Percentiles rank a stretch among this genome's conserved stretches.
Conservation (phyloP, 2,113 vertebrate genomes). For the Suncus etruscus region DNA sequence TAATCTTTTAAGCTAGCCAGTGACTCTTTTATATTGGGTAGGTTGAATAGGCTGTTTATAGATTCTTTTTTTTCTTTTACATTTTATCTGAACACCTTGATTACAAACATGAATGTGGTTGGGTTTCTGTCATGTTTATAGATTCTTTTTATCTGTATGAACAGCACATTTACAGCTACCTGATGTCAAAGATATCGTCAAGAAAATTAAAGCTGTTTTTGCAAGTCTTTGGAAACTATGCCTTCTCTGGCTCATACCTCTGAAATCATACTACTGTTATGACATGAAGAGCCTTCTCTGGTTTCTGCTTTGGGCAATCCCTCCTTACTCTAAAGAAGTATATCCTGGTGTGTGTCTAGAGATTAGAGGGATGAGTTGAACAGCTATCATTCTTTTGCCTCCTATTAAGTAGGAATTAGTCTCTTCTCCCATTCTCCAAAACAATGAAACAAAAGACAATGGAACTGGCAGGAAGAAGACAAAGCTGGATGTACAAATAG, state of each 20-base stretch:
- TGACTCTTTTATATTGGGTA: slow-evolving; percentile 49
- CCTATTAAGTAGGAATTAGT: not conserved
- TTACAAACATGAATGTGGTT: too few species aligned
- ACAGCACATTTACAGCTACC: not conserved
- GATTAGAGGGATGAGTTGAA: not conserved
- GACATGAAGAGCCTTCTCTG: slow-evolving; percentile 1
- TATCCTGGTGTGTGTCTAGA: not conserved
- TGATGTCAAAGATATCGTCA: not conserved
- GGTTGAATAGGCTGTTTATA: not conserved
- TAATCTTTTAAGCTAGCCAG: slow-evolving; percentile 8
- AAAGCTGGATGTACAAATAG: not conserved
- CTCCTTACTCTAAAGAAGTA: not conserved
- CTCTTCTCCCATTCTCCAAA: slow-evolving; percentile 1
- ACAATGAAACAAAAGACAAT: slow-evolving; percentile 29
- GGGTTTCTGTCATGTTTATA: too few species aligned
- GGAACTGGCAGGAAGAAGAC: not conserved
- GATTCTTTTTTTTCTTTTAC: not conserved
- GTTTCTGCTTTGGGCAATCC: not conserved
- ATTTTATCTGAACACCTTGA: too few species aligned
- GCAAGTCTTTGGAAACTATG: not conserved
- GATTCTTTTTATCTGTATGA: not conserved
- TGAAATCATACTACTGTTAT: slow-evolving; percentile 7
- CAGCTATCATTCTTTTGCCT: not conserved
- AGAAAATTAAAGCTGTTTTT: not conserved
- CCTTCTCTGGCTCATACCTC: slow-evolving; percentile 19